A percentile compares a stretch with the other conserved stretches of the same genome.
Conservation (phyloP, 2,797 vertebrate species). For the Apodemus agrarius region DNA sequence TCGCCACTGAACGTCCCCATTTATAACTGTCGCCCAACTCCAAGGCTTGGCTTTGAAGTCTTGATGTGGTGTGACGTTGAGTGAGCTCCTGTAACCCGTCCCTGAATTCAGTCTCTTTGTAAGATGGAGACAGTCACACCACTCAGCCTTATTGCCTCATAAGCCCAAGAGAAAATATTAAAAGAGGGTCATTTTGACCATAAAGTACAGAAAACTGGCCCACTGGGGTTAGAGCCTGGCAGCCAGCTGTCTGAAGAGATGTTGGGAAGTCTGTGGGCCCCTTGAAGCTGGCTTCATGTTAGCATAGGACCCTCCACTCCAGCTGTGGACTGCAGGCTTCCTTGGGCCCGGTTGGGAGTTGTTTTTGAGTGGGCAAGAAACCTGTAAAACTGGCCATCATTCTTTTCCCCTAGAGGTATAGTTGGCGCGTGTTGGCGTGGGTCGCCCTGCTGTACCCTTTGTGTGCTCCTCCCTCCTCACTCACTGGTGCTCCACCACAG, state of each 20-base stretch:
- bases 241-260: not conserved
- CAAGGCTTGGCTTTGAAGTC: not conserved
- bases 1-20: not conserved
- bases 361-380: not conserved
- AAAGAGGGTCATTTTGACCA: not conserved
- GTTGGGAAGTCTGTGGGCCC: not conserved
- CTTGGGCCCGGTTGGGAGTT: not conserved
- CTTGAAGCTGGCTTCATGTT: not conserved
- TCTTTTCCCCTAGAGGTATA: not conserved
- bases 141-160: not conserved
- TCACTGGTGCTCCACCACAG: not conserved
- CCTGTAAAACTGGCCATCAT: not conserved
- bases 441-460: not conserved
- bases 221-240: not conserved
- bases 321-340: not conserved
- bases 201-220: not conserved
- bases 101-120: not conserved
- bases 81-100: not conserved
- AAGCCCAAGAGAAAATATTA: not conserved
- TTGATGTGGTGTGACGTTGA: not conserved
- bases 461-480: not conserved
- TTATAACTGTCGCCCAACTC: not conserved
- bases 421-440: not conserved
- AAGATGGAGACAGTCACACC: not conserved
- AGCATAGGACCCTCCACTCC: fast-evolving